Evolutionary conservation across 2,113 vertebrate species (phyloP).

Genomic region (Anhinga rufa): DNA sequence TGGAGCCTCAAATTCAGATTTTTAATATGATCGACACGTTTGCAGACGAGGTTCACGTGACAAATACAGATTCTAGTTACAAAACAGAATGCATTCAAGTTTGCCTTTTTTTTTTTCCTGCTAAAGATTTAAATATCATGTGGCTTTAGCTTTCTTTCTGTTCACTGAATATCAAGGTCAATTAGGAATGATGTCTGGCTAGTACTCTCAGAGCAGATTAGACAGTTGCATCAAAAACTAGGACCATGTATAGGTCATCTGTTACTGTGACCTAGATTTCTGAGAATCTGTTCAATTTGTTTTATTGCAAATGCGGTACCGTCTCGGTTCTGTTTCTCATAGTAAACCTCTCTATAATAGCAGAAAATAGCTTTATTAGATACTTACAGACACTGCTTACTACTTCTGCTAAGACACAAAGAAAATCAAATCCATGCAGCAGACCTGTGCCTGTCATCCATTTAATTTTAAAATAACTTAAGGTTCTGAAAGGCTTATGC

Average conservation of each 20-base stretch:
- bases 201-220: conserved; percentile 80
- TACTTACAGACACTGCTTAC: conserved; percentile 32
- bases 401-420: conserved; percentile 28
- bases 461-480: conserved; percentile 58
- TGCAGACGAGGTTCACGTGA: not conserved
- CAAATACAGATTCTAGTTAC: not conserved
- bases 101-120: conserved; percentile 48
- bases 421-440: conserved; percentile 43
- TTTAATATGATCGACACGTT: not conserved
- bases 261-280: conserved; percentile 68
- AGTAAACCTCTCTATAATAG: conserved; percentile 13
- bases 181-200: conserved; percentile 80
- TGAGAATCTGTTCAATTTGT: conserved; percentile 56
- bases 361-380: conserved; percentile 54
- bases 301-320: conserved; percentile 42
- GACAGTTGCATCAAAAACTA: conserved; percentile 71
- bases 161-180: conserved; percentile 88
- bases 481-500: conserved; percentile 55
- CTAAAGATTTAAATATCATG: conserved; percentile 55
- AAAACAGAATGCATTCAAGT: not conserved
- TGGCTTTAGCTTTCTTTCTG: conserved; percentile 72
- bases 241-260: conserved; percentile 59
- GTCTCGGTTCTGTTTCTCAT: conserved; percentile 22
- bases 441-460: conserved; percentile 29
- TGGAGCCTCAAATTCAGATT: not conserved